Base-by-base conservation (phyloP, 2,888 invertebrate species). In the Cryptus viduatorius region DNA sequence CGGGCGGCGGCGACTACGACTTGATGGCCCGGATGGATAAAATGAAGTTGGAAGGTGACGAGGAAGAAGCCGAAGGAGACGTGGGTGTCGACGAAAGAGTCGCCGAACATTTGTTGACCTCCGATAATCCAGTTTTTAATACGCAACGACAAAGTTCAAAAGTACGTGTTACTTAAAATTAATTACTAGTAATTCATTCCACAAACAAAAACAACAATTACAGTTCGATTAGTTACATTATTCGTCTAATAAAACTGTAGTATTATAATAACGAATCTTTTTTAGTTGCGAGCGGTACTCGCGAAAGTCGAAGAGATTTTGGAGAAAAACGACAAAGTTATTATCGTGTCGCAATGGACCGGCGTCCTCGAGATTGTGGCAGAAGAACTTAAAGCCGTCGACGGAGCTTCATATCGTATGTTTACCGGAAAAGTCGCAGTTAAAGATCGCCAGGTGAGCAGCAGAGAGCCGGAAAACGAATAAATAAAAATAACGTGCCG, bases 341-440 rank as follows among this genome's bases (percentile, higher is more conserved):
- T 98, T 5, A 95, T 99, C 4, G 98, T 99, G 0, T 99, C 98
- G 0, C 99, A 99, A 29, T 99, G 99, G 99, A 97, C 98, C 0
- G 95, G 96, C 0, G 96, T 98, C 90, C 94, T 99, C 7, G 94
- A 96, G 0, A 95, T 99, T 56, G 94, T 99, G 8, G 96, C 95
- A 48, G 90, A 92, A 0, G 96, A 97, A 92, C 94, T 99, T 68
- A 92, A 94, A 16, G 92, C 94, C 0, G 94, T 97, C 5, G 90
- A 93, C 31, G 95, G 95, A 88, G 95, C 96, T 0, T 95, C 96
- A 1, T 91, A 87, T 72, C 86, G 79, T 3, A 87, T 86, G 76
- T 96, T 99, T 12, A 96, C 96, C 90, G 99, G 99, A 0, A 91
- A 89, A 75, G 96, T 98, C 81, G 95, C 96, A 0, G 96, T 98